A percentile compares a stretch with the other conserved stretches of the same genome.
Evolutionary conservation across 2,797 vertebrate species (phyloP).

Genomic region (Parotocinclus haroldoi): DNA sequence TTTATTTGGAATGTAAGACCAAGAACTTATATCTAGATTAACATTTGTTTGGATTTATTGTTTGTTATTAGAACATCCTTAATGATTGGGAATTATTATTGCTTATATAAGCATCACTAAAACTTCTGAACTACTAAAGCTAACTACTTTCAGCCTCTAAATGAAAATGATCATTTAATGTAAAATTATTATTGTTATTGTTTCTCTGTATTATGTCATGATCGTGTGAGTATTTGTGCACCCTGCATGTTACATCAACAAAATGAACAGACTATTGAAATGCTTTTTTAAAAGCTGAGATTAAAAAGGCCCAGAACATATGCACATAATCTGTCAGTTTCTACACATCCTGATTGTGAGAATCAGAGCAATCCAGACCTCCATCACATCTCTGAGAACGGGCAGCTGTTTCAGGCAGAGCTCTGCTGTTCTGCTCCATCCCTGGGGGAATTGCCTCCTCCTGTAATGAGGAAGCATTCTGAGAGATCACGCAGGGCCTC

Average conservation of each 20-base stretch:
- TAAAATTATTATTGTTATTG: background rate
- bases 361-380: constrained; percentile 47
- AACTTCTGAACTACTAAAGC: too few relatives aligned
- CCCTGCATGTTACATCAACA: background rate
- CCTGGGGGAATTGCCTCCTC: constrained; percentile 48
- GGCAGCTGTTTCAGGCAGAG: constrained; percentile 58
- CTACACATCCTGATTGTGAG: constrained; percentile 15
- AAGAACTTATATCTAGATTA: too few relatives aligned
- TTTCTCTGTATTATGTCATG: background rate
- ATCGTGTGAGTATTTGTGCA: background rate
- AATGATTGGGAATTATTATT: too few relatives aligned
- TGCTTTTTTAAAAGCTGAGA: background rate
- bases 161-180: too few relatives aligned
- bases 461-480: constrained; percentile 58
- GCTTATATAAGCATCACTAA: too few relatives aligned
- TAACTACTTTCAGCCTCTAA: too few relatives aligned
- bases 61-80: too few relatives aligned
- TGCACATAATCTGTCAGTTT: background rate
- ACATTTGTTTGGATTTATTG: too few relatives aligned
- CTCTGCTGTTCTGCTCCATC: constrained; percentile 46
- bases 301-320: background rate
- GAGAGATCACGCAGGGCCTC: constrained; percentile 55
- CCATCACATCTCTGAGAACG: constrained; percentile 55
- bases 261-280: background rate
- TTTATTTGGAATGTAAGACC: too few relatives aligned